Conservation (phyloP, 1,140 invertebrate species). For the Drosophila yakuba region DNA sequence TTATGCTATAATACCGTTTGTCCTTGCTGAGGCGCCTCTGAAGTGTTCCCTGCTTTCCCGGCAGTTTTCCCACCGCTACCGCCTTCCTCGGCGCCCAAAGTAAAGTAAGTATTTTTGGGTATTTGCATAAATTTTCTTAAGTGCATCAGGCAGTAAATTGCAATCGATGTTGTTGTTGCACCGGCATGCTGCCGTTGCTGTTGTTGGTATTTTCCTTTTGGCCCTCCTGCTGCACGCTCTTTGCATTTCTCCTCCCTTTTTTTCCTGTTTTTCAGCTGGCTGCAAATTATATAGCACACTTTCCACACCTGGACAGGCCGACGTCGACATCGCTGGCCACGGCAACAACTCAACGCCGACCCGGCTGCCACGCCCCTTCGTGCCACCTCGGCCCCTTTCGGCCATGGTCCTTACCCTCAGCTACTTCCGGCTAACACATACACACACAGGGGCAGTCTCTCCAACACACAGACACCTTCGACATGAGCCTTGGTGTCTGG, state of each 20-base stretch:
- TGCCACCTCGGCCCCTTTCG: conserved; percentile 4
- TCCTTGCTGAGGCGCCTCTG: conserved; percentile 69
- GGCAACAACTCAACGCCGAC: conserved; percentile 62
- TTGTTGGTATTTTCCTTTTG: conserved; percentile 54
- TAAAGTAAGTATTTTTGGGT: conserved; percentile 84
- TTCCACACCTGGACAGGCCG: conserved; percentile 78
- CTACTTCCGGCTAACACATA: conserved; percentile 46
- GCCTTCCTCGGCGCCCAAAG: conserved; percentile 27
- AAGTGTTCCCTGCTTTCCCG: neutral
- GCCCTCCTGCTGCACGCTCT: conserved; percentile 56
- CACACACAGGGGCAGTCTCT: conserved; percentile 10
- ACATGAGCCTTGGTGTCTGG: conserved; percentile 82
- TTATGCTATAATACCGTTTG: conserved; percentile 78
- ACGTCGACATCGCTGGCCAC: conserved; percentile 64
- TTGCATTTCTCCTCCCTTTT: conserved; percentile 12
- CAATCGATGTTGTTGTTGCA: conserved; percentile 78
- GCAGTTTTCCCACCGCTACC: neutral
- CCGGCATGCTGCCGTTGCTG: conserved; percentile 43
- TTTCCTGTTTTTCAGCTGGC: conserved; percentile 35
- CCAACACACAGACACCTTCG: conserved; percentile 60
- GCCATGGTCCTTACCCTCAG: conserved; percentile 40
- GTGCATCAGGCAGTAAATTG: conserved; percentile 84
- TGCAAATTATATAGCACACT: conserved; percentile 82
- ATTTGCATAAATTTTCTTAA: conserved; percentile 84
- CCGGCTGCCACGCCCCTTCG: conserved; percentile 28